Evolutionary conservation across 2,888 invertebrate genomes (phyloP).

Genomic region (Chalcosyrphus nemorum): DNA sequence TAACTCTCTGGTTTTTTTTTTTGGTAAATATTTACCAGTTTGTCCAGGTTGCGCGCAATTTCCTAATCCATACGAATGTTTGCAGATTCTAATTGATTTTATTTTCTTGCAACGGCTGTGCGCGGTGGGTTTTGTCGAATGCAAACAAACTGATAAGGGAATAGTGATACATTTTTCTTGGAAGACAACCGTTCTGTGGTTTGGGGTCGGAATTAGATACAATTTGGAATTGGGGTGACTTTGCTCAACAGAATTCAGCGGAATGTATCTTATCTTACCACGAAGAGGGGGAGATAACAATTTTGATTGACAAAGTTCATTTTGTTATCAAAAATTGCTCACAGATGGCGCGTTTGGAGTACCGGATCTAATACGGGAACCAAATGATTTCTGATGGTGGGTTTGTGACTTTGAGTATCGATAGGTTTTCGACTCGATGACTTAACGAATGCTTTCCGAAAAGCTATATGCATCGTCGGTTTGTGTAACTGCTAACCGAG

Average conservation of each 20-base stretch:
- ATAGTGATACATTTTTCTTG: slow-evolving; percentile 1
- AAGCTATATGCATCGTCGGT: neutral
- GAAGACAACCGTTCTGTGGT: neutral
- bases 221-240: neutral
- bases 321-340: neutral
- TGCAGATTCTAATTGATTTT: slow-evolving; percentile 41
- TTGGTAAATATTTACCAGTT: slow-evolving; percentile 43
- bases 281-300: neutral
- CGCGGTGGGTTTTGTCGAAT: neutral
- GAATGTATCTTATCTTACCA: slow-evolving; percentile 6
- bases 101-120: neutral
- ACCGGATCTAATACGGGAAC: neutral
- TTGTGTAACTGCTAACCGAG: neutral
- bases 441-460: neutral
- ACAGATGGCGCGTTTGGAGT: neutral
- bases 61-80: slow-evolving; percentile 32
- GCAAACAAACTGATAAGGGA: slow-evolving; percentile 37
- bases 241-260: neutral
- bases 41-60: slow-evolving; percentile 46
- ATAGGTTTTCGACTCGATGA: neutral
- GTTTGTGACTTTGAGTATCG: neutral
- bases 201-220: neutral
- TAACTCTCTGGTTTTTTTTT: no score
- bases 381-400: neutral
- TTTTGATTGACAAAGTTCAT: neutral